These are phyloP conservation scores for Planiliza haematocheilus DNA, from an alignment of 2,113 vertebrate genomes.

Conservation along the genomic window DNA sequence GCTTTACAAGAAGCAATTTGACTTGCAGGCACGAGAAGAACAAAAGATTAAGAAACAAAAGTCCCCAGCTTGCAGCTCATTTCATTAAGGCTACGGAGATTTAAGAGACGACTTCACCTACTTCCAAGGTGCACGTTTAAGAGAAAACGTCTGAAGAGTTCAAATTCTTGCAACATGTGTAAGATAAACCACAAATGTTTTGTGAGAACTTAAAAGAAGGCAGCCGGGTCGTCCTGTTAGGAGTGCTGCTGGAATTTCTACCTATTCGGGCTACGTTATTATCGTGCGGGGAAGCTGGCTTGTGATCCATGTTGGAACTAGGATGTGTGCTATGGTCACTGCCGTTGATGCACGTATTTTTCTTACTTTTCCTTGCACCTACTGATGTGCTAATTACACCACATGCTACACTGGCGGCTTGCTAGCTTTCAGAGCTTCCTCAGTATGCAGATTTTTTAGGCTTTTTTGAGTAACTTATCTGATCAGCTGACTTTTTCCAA, in stretches of 20 bases:
- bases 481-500: neutral
- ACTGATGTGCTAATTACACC: too few species aligned
- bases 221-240: neutral
- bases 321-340: too few species aligned
- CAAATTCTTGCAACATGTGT: neutral
- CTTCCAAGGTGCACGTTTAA: slow-evolving; percentile 8
- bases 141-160: neutral
- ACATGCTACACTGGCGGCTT: too few species aligned
- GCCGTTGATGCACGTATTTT: too few species aligned
- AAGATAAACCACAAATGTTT: neutral
- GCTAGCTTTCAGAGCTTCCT: too few species aligned
- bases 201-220: slow-evolving; percentile 3
- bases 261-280: neutral
- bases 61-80: neutral
- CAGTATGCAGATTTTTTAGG: too few species aligned
- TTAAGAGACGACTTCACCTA: slow-evolving; percentile 16
- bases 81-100: neutral
- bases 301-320: too few species aligned
- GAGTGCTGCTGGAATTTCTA: neutral
- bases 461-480: too few species aligned
- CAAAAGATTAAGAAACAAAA: neutral
- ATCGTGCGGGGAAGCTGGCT: too few species aligned
- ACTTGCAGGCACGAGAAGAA: slow-evolving; percentile 13
- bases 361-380: too few species aligned
- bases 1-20: slow-evolving; percentile 23